Conservation (phyloP, 2,113 vertebrate species). For the Zingel zingel region DNA sequence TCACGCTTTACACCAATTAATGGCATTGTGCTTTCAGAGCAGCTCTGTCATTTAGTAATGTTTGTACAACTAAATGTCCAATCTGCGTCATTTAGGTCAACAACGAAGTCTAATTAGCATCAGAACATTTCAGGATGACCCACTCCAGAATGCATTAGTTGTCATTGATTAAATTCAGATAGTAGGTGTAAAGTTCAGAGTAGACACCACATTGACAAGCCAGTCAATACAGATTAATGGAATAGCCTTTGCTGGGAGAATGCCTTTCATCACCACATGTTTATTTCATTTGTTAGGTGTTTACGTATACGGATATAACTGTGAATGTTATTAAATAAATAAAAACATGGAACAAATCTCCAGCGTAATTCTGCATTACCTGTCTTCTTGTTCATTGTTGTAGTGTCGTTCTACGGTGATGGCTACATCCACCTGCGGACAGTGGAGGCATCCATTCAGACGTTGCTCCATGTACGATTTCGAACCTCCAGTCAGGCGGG, state of each 20-base stretch:
- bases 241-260: constrained; percentile 8
- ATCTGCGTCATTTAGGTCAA: constrained; percentile 46
- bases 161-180: constrained; percentile 83
- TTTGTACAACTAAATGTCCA: constrained; percentile 28
- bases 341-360: neutral
- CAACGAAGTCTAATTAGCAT: constrained; percentile 58
- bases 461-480: constrained; percentile 87
- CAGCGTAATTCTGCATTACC: too few species aligned
- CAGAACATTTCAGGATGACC: constrained; percentile 47
- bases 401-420: constrained; percentile 92
- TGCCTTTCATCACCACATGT: neutral
- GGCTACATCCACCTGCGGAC: constrained; percentile 87
- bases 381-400: constrained; percentile 20
- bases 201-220: constrained; percentile 43
- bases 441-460: constrained; percentile 80
- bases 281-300: neutral
- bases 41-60: neutral
- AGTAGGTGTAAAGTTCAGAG: constrained; percentile 58
- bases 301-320: neutral
- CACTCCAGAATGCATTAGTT: constrained; percentile 66
- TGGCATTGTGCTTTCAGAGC: neutral
- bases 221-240: constrained; percentile 53
- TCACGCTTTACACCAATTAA: neutral
- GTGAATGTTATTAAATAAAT: neutral
- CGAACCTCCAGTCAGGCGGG: constrained; percentile 86